A percentile compares a stretch with the other conserved stretches of the same genome.
phyloP scores from a whole-genome alignment of 1,140 invertebrate genomes.

The Mesaphorura yosii region DNA sequence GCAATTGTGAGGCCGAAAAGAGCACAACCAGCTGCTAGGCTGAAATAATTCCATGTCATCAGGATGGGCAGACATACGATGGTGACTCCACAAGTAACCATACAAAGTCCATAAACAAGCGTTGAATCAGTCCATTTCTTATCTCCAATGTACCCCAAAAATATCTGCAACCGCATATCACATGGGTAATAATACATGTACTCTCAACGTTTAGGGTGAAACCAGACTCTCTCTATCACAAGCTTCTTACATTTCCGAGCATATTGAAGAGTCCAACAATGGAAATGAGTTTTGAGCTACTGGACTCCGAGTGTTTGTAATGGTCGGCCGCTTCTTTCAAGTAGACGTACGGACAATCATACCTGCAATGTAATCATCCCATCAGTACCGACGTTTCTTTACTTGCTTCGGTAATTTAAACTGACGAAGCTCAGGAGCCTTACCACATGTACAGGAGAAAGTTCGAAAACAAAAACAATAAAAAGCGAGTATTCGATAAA shows the following conservation, averaged over 20 bases:
- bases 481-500: conserved; percentile 58
- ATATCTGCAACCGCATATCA: conserved; percentile 48
- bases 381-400: background rate
- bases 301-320: conserved; percentile 56
- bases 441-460: conserved; percentile 71
- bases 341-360: conserved; percentile 79
- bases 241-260: conserved; percentile 59
- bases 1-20: conserved; percentile 73
- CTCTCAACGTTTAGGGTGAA: background rate
- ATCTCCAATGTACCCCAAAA: conserved; percentile 78
- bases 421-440: too few relatives aligned
- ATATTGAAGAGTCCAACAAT: conserved; percentile 76
- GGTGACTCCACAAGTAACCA: conserved; percentile 59
- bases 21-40: conserved; percentile 50
- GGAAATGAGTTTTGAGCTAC: conserved; percentile 67
- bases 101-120: conserved; percentile 64
- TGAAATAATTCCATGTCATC: conserved; percentile 44
- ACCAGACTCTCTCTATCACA: background rate
- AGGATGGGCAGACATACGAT: conserved; percentile 58
- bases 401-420: too few relatives aligned
- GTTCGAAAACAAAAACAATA: conserved; percentile 71
- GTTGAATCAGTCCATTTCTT: conserved; percentile 58
- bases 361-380: conserved; percentile 34
- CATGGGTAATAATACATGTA: background rate
- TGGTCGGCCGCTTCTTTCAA: conserved; percentile 56